A percentile compares a stretch with the other conserved stretches of the same genome.
phyloP scores from a whole-genome alignment of 2,797 vertebrate genomes.

The Gallinago stenura region DNA sequence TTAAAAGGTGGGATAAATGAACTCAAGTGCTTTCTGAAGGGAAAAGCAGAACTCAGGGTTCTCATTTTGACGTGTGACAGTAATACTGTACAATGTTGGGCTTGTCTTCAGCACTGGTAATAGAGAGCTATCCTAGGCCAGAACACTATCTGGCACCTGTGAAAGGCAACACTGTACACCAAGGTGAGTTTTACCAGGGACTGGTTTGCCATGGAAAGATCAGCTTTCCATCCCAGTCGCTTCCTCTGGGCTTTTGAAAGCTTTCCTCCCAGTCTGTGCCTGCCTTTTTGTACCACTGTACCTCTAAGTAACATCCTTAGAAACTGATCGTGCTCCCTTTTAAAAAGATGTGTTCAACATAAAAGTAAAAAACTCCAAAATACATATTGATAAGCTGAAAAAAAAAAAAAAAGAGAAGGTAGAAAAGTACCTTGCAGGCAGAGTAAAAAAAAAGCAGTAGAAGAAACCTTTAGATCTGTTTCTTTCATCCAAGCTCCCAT shows the following conservation, averaged over 20 bases:
- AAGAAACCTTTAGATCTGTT: constrained; percentile 53
- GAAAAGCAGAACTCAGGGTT: not conserved
- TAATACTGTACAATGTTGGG: not conserved
- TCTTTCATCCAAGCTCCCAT: constrained; percentile 52
- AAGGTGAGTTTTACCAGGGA: not conserved
- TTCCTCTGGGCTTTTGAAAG: not conserved
- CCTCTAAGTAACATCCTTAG: constrained; percentile 13
- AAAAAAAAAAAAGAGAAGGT: not conserved
- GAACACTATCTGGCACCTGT: not conserved
- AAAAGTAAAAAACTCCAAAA: constrained; percentile 40
- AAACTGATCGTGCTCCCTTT: not conserved
- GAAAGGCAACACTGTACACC: not conserved
- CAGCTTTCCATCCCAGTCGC: not conserved
- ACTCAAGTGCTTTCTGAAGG: not conserved
- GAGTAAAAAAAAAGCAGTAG: not conserved
- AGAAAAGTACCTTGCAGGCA: constrained; percentile 41
- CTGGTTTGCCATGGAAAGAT: not conserved
- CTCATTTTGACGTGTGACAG: not conserved
- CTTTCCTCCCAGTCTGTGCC: not conserved
- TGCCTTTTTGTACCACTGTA: constrained; percentile 33
- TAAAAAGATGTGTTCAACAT: constrained; percentile 39
- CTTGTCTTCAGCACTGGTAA: not conserved
- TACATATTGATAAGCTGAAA: constrained; percentile 56
- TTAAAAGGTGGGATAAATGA: constrained; percentile 34
- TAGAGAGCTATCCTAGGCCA: not conserved